Base-by-base conservation (phyloP, 2,888 invertebrate species). In the Platypus cylindrus region DNA sequence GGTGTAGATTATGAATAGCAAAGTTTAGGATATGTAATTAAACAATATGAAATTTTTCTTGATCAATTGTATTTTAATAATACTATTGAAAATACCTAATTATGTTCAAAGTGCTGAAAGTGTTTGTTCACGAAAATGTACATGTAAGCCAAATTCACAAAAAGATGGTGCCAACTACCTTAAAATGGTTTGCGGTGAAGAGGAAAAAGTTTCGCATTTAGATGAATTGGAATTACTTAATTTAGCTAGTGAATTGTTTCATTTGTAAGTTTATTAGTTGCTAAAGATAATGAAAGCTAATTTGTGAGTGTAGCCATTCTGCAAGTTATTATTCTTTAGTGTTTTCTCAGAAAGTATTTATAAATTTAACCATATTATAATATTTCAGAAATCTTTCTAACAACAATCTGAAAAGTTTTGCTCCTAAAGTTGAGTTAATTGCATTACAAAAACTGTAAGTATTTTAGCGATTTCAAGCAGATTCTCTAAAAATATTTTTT, bases 361-460 rank as follows among this genome's bases (percentile, higher is more conserved):
- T 38, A 37, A 45, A 29, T 43, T n/a, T n/a, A n/a, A n/a, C n/a
- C n/a, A 38, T 56, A 32, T 38, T 50, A 30, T 56, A 52, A 45
- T 47, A 41, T 73, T 71, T 26, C 62, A 75, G 75, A 56, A 78
- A 73, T 62, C 63, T 75, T 48, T 79, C 71, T 42, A 72, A 67
- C 48, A 79, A 75, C 66, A 70, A 68, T 37, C 65, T 71, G 48
- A 72, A 68, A 42, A 70, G 64, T 25, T 60, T 69, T 51, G 69
- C 66, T 47, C 69, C 73, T 45, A 74, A 77, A 49, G 63, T 76
- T 35, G 69, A 73, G 57, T 59, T 80, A 36, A 71, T 75, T 12
- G 67, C 65, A 51, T 63, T 81, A 50, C 77, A 78, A 52, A 78
- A 77, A 64, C 55, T 81, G 80, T 80, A 64, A 75, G 77, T 68